These are phyloP conservation scores for Lasiurus cinereus DNA, from an alignment of 2,113 vertebrate species.

Conservation along the genomic window DNA sequence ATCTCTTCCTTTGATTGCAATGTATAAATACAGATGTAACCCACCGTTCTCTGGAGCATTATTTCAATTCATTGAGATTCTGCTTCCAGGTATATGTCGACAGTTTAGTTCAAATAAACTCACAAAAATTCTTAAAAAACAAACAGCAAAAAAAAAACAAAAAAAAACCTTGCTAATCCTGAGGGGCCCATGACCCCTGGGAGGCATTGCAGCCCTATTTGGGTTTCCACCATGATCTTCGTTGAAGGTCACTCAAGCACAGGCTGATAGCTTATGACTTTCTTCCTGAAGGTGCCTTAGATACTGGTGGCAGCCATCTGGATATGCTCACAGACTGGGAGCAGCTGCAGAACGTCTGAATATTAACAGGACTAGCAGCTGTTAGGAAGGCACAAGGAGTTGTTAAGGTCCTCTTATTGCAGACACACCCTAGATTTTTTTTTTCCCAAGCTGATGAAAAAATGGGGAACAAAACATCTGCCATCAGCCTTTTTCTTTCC, in stretches of 20 bases:
- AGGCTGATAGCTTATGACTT: not conserved
- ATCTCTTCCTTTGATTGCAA: too few relatives aligned
- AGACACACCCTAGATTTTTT: not conserved
- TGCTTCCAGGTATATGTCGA: too few relatives aligned
- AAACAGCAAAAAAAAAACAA: too few relatives aligned
- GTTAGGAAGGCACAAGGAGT: not conserved
- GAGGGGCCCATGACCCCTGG: not conserved
- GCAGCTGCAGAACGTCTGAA: conserved; percentile 57
- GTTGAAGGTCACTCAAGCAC: not conserved
- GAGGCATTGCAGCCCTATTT: not conserved
- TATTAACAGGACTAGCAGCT: conserved; percentile 49
- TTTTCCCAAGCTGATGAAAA: not conserved
- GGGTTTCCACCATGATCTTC: not conserved
- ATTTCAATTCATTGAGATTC: too few relatives aligned
- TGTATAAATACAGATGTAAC: too few relatives aligned
- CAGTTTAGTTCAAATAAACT: too few relatives aligned
- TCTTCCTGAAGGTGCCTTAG: conserved; percentile 46
- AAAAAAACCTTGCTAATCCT: not conserved
- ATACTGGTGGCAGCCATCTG: conserved; percentile 28
- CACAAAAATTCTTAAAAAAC: too few relatives aligned
- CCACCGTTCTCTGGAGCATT: too few relatives aligned
- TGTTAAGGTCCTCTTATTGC: not conserved
- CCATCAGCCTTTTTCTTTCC: not conserved
- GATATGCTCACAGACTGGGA: not conserved
- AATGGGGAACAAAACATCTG: not conserved